Evolutionary conservation across 2,113 vertebrate genomes (phyloP).

Genomic region (Saguinus imperator): DNA sequence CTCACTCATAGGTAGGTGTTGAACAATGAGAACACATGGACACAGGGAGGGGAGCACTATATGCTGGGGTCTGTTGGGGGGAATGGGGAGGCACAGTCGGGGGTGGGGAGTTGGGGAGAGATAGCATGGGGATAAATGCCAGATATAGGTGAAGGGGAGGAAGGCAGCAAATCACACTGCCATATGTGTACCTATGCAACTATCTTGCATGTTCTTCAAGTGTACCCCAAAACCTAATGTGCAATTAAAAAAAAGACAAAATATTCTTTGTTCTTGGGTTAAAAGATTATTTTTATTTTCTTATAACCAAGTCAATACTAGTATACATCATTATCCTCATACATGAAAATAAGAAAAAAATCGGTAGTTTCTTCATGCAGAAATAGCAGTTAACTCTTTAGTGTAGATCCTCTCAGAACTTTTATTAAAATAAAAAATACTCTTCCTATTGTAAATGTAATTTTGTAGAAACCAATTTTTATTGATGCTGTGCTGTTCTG

Average conservation of each 20-base stretch:
- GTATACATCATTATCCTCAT: neutral
- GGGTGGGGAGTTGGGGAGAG: no score
- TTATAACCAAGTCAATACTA: neutral
- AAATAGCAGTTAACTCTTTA: neutral
- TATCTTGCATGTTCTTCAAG: no score
- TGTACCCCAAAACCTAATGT: no score
- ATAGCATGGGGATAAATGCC: no score
- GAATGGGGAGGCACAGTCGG: no score
- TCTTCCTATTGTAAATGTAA: neutral
- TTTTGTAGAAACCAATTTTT: neutral
- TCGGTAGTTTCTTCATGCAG: neutral
- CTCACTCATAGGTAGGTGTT: no score
- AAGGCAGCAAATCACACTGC: no score
- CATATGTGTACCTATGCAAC: no score
- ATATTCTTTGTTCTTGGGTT: neutral
- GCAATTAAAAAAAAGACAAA: neutral
- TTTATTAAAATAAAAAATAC: neutral
- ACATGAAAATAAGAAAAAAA: neutral
- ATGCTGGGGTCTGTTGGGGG: no score
- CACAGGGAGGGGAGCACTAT: no score
- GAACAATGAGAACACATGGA: no score
- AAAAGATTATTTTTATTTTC: conserved; percentile 17
- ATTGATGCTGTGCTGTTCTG: neutral
- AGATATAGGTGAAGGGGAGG: no score
- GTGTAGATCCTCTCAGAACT: neutral